A percentile compares a stretch with the other conserved stretches of the same genome.
phyloP scores from a whole-genome alignment of 2,797 vertebrate genomes.

The Trachops cirrhosus region DNA sequence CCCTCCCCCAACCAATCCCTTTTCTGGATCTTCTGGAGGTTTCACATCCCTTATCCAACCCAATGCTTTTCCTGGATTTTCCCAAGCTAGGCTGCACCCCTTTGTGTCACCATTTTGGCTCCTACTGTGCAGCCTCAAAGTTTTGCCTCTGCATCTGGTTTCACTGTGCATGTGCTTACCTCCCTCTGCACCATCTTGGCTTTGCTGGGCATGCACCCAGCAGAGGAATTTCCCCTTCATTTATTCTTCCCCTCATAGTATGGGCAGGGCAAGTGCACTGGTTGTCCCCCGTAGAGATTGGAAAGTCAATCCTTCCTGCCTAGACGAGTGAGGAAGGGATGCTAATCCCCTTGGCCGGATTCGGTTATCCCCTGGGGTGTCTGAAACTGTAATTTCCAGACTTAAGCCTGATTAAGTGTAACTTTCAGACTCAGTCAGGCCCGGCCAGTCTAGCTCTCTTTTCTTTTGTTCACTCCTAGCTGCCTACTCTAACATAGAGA shows the following conservation, averaged over 20 bases:
- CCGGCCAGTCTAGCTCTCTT: not conserved
- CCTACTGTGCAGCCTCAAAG: not conserved
- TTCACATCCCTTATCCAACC: not conserved
- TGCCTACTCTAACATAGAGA: not conserved
- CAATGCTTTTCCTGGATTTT: not conserved
- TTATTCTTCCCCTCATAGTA: not conserved
- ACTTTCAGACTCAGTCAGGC: not conserved
- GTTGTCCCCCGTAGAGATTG: not conserved
- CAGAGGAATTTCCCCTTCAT: not conserved
- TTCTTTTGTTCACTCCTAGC: not conserved
- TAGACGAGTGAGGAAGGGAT: not conserved
- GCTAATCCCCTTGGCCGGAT: not conserved
- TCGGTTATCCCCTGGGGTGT: not conserved
- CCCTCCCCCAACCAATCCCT: not conserved
- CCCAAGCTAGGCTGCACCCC: not conserved
- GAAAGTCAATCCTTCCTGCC: not conserved
- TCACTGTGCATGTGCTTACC: not conserved
- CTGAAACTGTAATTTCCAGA: not conserved
- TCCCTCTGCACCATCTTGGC: not conserved
- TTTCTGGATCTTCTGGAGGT: not conserved
- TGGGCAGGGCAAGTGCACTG: not conserved
- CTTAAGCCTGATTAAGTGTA: not conserved
- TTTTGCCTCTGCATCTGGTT: not conserved
- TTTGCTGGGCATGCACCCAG: no score
- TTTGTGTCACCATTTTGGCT: not conserved